Conservation (phyloP, 2,797 vertebrate genomes). For the Microctenopoma lineatum region DNA sequence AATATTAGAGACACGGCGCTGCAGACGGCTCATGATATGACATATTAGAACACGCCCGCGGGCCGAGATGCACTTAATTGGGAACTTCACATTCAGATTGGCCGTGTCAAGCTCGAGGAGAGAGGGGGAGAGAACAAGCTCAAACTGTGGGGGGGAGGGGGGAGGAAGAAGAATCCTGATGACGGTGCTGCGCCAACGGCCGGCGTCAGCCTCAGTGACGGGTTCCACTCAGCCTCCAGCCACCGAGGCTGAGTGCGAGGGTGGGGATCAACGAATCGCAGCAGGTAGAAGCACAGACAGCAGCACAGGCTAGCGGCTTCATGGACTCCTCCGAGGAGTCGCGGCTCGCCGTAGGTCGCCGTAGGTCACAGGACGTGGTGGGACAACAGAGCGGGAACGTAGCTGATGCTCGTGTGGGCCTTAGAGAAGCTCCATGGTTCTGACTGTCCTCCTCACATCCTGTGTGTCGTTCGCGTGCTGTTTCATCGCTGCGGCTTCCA, state of each 20-base stretch:
- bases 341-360: too few relatives aligned
- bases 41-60: constrained; percentile 74
- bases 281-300: constrained; percentile 37
- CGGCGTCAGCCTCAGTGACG: constrained; percentile 64
- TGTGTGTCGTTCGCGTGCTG: too few relatives aligned
- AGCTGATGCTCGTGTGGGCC: too few relatives aligned
- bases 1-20: constrained; percentile 67
- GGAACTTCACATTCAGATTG: constrained; percentile 70
- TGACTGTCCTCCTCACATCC: too few relatives aligned
- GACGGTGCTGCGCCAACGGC: constrained; percentile 50
- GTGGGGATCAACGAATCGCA: constrained; percentile 45
- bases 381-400: too few relatives aligned
- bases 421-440: too few relatives aligned
- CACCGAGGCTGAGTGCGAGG: constrained; percentile 22
- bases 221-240: constrained; percentile 60
- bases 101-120: constrained; percentile 48
- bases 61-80: constrained; percentile 70
- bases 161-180: too few relatives aligned
- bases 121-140: constrained; percentile 20
- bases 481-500: too few relatives aligned
- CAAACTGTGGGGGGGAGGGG: too few relatives aligned
- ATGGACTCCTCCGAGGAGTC: too few relatives aligned
- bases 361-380: too few relatives aligned
- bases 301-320: not conserved
- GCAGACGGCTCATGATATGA: constrained; percentile 73